Evolutionary conservation across 2,888 invertebrate genomes (phyloP).

Genomic region (Theodoxus fluviatilis): DNA sequence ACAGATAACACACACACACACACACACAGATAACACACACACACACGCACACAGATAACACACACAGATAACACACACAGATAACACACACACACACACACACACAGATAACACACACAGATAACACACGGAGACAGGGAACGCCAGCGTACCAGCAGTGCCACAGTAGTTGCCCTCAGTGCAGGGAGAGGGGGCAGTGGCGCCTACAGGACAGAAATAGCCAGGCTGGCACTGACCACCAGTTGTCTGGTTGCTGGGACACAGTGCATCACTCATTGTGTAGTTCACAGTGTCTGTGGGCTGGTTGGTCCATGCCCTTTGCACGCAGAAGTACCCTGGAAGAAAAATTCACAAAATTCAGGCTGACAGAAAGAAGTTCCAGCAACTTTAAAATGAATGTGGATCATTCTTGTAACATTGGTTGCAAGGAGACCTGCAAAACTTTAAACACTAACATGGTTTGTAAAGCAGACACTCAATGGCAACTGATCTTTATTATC

Average conservation of each 20-base stretch:
- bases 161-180: slow-evolving; percentile 54
- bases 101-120: background rate
- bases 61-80: background rate
- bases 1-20: background rate
- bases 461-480: too few relatives aligned
- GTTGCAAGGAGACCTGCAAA: too few relatives aligned
- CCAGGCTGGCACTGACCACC: slow-evolving; percentile 60
- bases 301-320: slow-evolving; percentile 46
- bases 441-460: too few relatives aligned
- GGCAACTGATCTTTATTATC: too few relatives aligned
- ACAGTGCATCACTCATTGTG: slow-evolving; percentile 50
- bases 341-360: slow-evolving; percentile 7
- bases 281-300: slow-evolving; percentile 57
- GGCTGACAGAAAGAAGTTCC: too few relatives aligned
- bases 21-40: too few relatives aligned
- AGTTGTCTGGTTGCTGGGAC: slow-evolving; percentile 50
- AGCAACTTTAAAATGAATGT: too few relatives aligned
- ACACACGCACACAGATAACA: background rate
- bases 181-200: slow-evolving; percentile 49
- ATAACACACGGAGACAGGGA: background rate
- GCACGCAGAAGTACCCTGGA: slow-evolving; percentile 58
- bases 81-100: background rate
- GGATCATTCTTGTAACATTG: too few relatives aligned
- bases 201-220: slow-evolving; percentile 49
- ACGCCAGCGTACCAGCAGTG: slow-evolving; percentile 40